phyloP scores from a whole-genome alignment of 2,888 invertebrate genomes.

The Callinectes sapidus region DNA sequence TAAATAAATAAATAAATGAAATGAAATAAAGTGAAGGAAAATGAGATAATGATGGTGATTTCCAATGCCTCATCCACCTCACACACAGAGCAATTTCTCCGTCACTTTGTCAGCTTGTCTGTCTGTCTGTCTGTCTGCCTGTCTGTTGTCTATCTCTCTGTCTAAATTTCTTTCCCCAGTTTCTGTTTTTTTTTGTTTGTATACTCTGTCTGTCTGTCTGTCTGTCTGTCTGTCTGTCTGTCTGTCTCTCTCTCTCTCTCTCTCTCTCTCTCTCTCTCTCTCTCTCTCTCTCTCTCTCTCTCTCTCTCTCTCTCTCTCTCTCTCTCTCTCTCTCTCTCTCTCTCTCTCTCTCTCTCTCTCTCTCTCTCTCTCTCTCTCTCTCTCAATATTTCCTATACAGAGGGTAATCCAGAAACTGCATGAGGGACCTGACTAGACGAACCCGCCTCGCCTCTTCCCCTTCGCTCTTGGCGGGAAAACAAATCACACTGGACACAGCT shows the following conservation, averaged over 20 bases:
- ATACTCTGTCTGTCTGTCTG: background rate
- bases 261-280: too few species aligned
- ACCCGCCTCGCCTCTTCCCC: background rate
- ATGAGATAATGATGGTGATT: background rate
- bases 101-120: background rate
- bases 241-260: too few species aligned
- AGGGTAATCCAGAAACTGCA: background rate
- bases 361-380: conserved; percentile 37
- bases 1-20: too few species aligned
- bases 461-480: background rate
- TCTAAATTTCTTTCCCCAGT: background rate
- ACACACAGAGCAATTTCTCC: background rate
- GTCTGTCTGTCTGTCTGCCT: background rate
- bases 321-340: conserved; percentile 28
- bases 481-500: background rate
- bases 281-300: background rate
- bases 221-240: background rate
- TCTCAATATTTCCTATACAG: background rate
- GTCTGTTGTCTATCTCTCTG: background rate
- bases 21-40: too few species aligned
- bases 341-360: conserved; percentile 37
- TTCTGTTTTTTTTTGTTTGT: background rate
- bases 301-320: background rate
- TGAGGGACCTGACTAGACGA: background rate
- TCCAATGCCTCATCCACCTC: background rate